Percentiles rank a stretch among this genome's conserved stretches.
phyloP scores from a whole-genome alignment of 2,888 invertebrate species.

The Diarsia rubi region DNA sequence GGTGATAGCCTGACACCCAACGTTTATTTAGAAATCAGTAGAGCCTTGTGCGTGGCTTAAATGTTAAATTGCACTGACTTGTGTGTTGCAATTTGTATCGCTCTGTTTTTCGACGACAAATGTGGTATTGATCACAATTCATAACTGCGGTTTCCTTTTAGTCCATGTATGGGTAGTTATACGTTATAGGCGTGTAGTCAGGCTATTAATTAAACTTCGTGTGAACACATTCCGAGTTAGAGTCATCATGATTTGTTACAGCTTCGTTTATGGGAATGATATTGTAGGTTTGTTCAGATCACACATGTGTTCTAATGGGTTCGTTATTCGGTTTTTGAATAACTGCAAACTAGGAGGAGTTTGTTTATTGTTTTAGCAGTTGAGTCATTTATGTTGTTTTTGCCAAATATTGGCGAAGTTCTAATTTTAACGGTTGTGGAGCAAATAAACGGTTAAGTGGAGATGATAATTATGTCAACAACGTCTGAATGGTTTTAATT shows the following conservation, averaged over 20 bases:
- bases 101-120: conserved; percentile 66
- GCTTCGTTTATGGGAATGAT: conserved; percentile 34
- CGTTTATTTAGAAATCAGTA: conserved; percentile 71
- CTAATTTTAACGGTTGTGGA: conserved; percentile 51
- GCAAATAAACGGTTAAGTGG: conserved; percentile 32
- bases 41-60: conserved; percentile 71
- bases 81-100: conserved; percentile 64
- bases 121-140: conserved; percentile 44
- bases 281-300: conserved; percentile 37
- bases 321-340: conserved; percentile 38
- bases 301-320: conserved; percentile 42
- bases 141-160: conserved; percentile 53
- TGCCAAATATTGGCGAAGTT: conserved; percentile 34
- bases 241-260: conserved; percentile 33
- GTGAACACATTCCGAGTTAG: conserved; percentile 48
- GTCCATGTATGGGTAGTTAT: conserved; percentile 21
- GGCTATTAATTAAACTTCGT: conserved; percentile 46
- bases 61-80: conserved; percentile 63
- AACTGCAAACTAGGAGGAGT: conserved; percentile 36
- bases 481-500: conserved; percentile 54
- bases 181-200: conserved; percentile 25
- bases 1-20: conserved; percentile 68
- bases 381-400: conserved; percentile 52
- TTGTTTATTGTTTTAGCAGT: conserved; percentile 40
- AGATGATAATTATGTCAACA: conserved; percentile 56